A percentile compares a stretch with the other conserved stretches of the same genome.
phyloP scores from a whole-genome alignment of 1,140 invertebrate genomes.

The Drosophila obscura region DNA sequence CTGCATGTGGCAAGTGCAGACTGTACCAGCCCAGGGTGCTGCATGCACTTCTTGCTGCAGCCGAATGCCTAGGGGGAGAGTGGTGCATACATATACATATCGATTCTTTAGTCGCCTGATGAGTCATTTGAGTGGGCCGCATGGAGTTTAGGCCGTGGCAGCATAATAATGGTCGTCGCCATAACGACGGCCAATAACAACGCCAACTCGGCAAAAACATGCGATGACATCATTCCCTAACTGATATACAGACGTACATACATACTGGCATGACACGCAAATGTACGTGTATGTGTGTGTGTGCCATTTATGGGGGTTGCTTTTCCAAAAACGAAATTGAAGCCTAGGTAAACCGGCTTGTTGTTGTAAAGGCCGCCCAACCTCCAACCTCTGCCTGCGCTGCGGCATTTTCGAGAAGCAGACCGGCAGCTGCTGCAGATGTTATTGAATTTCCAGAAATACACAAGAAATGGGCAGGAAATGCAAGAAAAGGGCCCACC shows the following conservation, averaged over 20 bases:
- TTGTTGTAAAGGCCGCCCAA: conserved; percentile 17
- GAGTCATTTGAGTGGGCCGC: conserved; percentile 51
- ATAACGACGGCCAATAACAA: conserved; percentile 9
- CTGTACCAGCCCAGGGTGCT: conserved; percentile 51
- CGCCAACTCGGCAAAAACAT: conserved; percentile 6
- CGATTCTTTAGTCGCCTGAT: conserved; percentile 26
- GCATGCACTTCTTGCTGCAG: conserved; percentile 34
- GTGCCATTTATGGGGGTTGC: conserved; percentile 48
- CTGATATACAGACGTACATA: conserved; percentile 20
- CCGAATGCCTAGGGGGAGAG: not conserved
- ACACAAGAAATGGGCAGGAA: conserved; percentile 43
- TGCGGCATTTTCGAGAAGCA: conserved; percentile 53
- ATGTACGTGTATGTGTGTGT: not conserved
- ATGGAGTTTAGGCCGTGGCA: conserved; percentile 7
- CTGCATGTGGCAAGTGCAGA: conserved; percentile 27
- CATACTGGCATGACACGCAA: not conserved
- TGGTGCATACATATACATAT: conserved; percentile 3
- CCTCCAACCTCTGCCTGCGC: not conserved
- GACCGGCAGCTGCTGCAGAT: conserved; percentile 48
- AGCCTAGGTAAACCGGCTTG: conserved; percentile 68
- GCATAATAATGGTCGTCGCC: conserved; percentile 37
- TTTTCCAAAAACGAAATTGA: conserved; percentile 37
- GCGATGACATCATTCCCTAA: conserved; percentile 66
- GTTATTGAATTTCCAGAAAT: conserved; percentile 60
- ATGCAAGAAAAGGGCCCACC: conserved; percentile 44